phyloP scores from a whole-genome alignment of 2,888 invertebrate genomes.

The Phengaris alcon region DNA sequence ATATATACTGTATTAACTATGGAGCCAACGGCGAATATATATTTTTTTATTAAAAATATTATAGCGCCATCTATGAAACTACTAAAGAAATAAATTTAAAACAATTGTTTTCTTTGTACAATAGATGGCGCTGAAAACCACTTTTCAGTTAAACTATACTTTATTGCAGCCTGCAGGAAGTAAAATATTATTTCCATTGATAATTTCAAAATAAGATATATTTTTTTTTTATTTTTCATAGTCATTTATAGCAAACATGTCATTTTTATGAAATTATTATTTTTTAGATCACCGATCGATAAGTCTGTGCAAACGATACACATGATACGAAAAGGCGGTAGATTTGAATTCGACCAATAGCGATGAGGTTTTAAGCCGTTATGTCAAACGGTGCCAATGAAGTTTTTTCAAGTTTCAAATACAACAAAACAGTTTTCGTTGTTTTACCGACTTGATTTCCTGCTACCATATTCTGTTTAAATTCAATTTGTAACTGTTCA shows the following conservation, averaged over 20 bases:
- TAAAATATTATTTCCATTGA: too few species aligned
- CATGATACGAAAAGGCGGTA: conserved; percentile 51
- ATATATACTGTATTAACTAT: not conserved
- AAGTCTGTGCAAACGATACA: conserved; percentile 33
- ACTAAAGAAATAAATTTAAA: not conserved
- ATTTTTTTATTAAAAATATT: not conserved
- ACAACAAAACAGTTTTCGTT: conserved; percentile 37
- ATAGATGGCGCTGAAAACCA: not conserved
- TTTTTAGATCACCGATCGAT: conserved; percentile 43
- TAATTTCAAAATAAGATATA: too few species aligned
- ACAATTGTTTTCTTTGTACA: not conserved
- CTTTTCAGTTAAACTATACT: not conserved
- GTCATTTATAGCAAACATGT: too few species aligned
- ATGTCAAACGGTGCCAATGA: conserved; percentile 53
- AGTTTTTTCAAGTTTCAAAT: conserved; percentile 36
- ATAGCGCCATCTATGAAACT: not conserved
- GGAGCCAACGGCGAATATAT: conserved; percentile 35
- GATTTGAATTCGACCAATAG: conserved; percentile 66
- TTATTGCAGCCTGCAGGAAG: too few species aligned
- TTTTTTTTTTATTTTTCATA: too few species aligned
- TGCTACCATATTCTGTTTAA: conserved; percentile 47
- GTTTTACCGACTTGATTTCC: conserved; percentile 49
- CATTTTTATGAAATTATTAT: not conserved
- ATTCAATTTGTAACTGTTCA: conserved; percentile 61
- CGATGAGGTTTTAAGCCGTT: conserved; percentile 44